Evolutionary conservation across 2,888 invertebrate genomes (phyloP).

Genomic region (Strigamia maritima): DNA sequence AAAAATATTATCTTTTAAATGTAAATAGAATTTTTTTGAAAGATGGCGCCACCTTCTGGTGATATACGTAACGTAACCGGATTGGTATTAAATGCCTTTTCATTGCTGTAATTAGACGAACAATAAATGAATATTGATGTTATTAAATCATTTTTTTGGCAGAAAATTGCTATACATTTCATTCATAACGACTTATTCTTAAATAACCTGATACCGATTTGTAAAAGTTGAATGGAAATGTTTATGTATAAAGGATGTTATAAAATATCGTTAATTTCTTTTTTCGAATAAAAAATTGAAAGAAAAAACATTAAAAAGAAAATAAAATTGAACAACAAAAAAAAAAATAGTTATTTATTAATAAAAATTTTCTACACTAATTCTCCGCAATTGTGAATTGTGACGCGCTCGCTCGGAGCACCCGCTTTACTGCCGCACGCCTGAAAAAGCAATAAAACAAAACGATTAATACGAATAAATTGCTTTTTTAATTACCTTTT

Average conservation of each 20-base stretch:
- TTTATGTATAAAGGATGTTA: not conserved
- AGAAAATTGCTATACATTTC: not conserved
- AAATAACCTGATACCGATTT: not conserved
- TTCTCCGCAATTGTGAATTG: slow-evolving; percentile 81
- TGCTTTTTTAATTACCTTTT: not conserved
- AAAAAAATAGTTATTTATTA: not conserved
- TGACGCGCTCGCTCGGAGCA: slow-evolving; percentile 72
- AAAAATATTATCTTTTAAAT: not conserved
- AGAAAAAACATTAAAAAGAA: not conserved
- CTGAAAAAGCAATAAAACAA: slow-evolving; percentile 48
- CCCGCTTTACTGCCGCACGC: slow-evolving; percentile 78
- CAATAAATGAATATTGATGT: not conserved
- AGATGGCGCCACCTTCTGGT: not conserved
- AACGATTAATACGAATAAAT: slow-evolving; percentile 35
- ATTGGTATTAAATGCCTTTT: not conserved
- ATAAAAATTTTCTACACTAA: slow-evolving; percentile 51
- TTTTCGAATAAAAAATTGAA: not conserved
- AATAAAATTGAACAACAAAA: not conserved
- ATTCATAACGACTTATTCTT: not conserved
- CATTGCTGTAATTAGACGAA: not conserved
- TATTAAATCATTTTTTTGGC: not conserved
- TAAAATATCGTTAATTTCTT: not conserved
- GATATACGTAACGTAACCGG: not conserved
- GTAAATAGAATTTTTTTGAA: not conserved
- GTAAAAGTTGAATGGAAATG: not conserved